Percentiles rank a stretch among this genome's conserved stretches.
Conservation (phyloP, 1,140 invertebrate genomes). For the Platorchestia sp. region DNA sequence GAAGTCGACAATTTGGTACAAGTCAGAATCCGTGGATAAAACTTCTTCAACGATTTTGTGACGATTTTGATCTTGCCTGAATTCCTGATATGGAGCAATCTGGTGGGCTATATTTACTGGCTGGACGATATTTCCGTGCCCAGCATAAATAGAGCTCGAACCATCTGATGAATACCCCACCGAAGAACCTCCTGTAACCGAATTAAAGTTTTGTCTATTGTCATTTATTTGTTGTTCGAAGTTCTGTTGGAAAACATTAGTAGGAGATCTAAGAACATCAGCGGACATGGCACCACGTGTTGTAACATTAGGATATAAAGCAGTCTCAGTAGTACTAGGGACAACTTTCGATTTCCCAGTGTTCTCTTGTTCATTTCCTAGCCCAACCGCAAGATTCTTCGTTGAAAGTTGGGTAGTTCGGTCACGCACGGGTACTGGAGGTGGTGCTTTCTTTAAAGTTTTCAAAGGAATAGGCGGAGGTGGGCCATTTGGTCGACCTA, state of each 20-base stretch:
- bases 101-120: not conserved
- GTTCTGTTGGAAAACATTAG: not conserved
- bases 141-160: slow-evolving; percentile 42
- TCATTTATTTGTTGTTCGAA: not conserved
- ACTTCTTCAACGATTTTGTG: slow-evolving; percentile 26
- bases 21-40: slow-evolving; percentile 24
- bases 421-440: not conserved
- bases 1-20: slow-evolving; percentile 34
- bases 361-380: not conserved
- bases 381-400: not conserved
- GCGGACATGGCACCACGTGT: not conserved
- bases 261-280: not conserved
- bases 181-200: not conserved
- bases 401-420: not conserved
- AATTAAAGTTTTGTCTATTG: not conserved
- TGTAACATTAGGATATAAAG: not conserved
- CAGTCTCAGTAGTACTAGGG: not conserved
- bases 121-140: not conserved
- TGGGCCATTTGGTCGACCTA: slow-evolving; percentile 3
- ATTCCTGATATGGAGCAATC: slow-evolving; percentile 30
- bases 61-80: not conserved
- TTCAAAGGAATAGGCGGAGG: not conserved
- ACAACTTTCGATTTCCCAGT: not conserved
- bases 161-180: slow-evolving; percentile 15
- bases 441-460: slow-evolving; percentile 27